Percentiles rank a stretch among this genome's conserved stretches.
phyloP scores from a whole-genome alignment of 2,797 vertebrate genomes.

The Ceyx erithaca region DNA sequence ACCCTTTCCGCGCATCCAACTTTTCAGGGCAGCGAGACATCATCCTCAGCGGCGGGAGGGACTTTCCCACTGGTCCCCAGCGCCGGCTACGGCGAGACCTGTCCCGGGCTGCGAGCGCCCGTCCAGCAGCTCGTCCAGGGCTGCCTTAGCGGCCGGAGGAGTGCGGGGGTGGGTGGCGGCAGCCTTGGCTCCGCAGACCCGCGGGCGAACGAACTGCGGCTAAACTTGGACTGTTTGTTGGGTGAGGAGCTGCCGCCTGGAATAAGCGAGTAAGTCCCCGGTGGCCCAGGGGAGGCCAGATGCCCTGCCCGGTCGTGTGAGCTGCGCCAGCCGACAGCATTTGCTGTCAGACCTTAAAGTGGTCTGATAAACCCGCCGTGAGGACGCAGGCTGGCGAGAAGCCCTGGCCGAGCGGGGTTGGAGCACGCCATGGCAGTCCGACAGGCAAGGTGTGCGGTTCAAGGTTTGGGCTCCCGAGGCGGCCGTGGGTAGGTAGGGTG shows the following conservation, averaged over 20 bases:
- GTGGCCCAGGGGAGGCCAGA: not conserved
- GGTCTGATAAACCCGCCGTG: not conserved
- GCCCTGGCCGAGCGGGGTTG: not conserved
- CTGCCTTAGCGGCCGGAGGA: not conserved
- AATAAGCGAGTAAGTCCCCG: not conserved
- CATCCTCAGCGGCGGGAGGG: not conserved
- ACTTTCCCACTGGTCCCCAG: not conserved
- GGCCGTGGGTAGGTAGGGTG: not conserved
- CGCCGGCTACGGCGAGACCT: not conserved
- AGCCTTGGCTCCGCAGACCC: not conserved
- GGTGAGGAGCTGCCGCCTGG: not conserved
- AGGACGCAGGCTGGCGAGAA: not conserved
- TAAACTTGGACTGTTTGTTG: constrained; percentile 16
- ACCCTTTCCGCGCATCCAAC: not conserved
- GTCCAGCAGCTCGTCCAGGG: not conserved
- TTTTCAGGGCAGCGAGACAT: not conserved
- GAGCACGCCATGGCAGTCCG: not conserved
- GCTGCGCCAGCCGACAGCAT: not conserved
- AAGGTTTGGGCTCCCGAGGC: not conserved
- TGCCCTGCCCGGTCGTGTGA: not conserved
- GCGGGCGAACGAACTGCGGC: not conserved
- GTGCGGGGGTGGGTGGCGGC: too few species aligned
- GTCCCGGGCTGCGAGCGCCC: not conserved
- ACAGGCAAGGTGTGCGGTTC: not conserved
- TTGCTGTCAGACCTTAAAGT: not conserved